A percentile compares a stretch with the other conserved stretches of the same genome.
phyloP scores from a whole-genome alignment of 2,888 invertebrate genomes.

The Calliscelio sp. region DNA sequence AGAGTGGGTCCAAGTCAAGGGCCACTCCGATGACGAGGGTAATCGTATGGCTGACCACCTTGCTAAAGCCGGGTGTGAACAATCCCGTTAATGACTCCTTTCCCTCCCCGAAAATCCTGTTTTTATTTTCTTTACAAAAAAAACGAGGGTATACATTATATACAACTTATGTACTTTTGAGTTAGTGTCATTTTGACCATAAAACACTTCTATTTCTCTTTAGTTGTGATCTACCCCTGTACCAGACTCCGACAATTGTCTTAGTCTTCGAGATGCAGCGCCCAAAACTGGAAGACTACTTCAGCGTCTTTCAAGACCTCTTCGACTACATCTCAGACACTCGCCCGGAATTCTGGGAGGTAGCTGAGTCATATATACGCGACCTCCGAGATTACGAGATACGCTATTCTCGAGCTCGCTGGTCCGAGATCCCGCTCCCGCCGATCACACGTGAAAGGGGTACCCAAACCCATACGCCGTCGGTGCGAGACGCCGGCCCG shows the following conservation, averaged over 20 bases:
- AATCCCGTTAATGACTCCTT: not conserved
- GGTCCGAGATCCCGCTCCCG: not conserved
- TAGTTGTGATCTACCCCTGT: not conserved
- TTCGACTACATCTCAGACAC: not conserved
- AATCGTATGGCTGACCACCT: slow-evolving; percentile 3
- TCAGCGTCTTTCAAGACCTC: not conserved
- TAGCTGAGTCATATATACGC: not conserved
- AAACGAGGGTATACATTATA: too few relatives aligned
- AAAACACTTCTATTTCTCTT: too few relatives aligned
- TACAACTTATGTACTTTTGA: too few relatives aligned
- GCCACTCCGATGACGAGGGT: not conserved
- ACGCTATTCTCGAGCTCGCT: not conserved
- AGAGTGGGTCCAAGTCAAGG: slow-evolving; percentile 26
- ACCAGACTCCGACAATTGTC: too few relatives aligned
- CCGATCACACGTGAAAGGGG: too few relatives aligned
- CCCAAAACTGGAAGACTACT: not conserved
- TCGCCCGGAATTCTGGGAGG: not conserved
- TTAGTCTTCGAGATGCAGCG: not conserved
- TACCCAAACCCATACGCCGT: too few relatives aligned
- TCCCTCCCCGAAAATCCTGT: not conserved
- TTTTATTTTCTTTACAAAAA: not conserved
- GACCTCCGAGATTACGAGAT: not conserved
- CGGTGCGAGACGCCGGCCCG: too few relatives aligned
- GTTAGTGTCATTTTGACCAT: too few relatives aligned
- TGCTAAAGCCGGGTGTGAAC: not conserved